A percentile compares a stretch with the other conserved stretches of the same genome.
Evolutionary conservation across 1,140 invertebrate genomes (phyloP).

Genomic region (Heliconius melpomene): DNA sequence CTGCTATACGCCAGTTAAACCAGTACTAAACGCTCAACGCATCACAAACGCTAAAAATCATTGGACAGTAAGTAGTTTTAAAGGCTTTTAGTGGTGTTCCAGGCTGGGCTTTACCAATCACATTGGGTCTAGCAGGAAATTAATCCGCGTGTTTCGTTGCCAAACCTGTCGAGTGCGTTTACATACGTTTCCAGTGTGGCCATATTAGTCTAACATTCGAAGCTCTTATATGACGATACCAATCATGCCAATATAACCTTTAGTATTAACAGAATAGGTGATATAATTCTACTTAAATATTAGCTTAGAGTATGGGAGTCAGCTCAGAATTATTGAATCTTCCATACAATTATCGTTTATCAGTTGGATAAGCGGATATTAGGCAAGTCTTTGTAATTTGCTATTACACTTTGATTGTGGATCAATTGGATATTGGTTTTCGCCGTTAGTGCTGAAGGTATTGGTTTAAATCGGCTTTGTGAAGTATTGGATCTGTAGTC

Average conservation of each 20-base stretch:
- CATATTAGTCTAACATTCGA: constrained; percentile 26
- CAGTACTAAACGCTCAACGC: background rate
- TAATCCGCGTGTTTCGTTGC: constrained; percentile 55
- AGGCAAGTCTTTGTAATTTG: constrained; percentile 25
- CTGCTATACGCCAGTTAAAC: background rate
- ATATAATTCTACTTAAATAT: background rate
- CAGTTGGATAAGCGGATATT: constrained; percentile 27
- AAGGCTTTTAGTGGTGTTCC: constrained; percentile 41
- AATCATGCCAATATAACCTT: constrained; percentile 17
- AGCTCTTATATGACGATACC: constrained; percentile 14
- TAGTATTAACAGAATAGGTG: background rate
- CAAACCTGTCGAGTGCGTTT: constrained; percentile 53
- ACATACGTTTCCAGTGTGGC: constrained; percentile 50
- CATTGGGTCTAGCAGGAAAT: constrained; percentile 53
- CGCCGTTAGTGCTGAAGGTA: background rate
- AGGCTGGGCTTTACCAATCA: constrained; percentile 51
- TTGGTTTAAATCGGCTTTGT: background rate
- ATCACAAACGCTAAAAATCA: background rate
- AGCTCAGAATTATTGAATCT: constrained; percentile 35
- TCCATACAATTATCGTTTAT: constrained; percentile 30
- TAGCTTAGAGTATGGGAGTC: background rate
- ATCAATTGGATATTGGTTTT: constrained; percentile 4
- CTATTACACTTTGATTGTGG: constrained; percentile 11
- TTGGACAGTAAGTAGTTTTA: constrained; percentile 43
- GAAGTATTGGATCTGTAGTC: background rate